Evolutionary conservation across 2,888 invertebrate species (phyloP), one percentile per base, ranked within the genome.

Genomic region (Mythimna impura): DNA sequence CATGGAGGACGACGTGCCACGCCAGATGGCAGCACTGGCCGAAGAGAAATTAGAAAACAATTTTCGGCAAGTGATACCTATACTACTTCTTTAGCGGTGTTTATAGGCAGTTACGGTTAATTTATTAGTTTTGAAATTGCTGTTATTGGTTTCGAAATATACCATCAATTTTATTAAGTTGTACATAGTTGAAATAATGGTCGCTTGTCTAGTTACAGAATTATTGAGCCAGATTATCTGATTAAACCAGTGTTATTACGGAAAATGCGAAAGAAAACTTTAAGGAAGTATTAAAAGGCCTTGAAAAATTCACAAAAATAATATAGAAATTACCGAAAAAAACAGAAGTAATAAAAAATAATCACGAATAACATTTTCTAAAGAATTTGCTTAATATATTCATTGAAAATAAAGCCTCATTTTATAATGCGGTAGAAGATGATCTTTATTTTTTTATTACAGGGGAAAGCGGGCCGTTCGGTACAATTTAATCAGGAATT

Each of bases 401-500:
- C 86, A 86, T 86, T 86, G 86, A 86, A 86, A 85, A 86, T 85
- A 86, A 86, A 86, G 84, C 82, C 83, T 85, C 81, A 83, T 86
- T 86, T 86, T 80, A 87, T 88, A 91, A 88, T 87, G 85, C 88
- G 86, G 88, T 83, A 87, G 87, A 89, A 87, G 86, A 88, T 88
- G 89, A 90, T 91, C 89, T 89, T 91, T 91, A 93, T 91, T 93
- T 93, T 86, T 92, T 91, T 91, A 91, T 91, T 89, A 90, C 86
- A 87, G 88, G 86, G 87, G 90, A 89, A 89, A 89, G 89, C 91
- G 90, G 89, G 90, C 89, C 89, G 88, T 90, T 90, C 86, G 89
- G 90, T 91, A 94, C 93, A 93, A 93, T 94, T 94, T 95, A 95
- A 95, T 95, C 93, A 93, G 89, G 87, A 92, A 93, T 92, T 94